A percentile compares a stretch with the other conserved stretches of the same genome.
Conservation (phyloP, 1,140 invertebrate species). For the Macrosteles quadrilineatus region DNA sequence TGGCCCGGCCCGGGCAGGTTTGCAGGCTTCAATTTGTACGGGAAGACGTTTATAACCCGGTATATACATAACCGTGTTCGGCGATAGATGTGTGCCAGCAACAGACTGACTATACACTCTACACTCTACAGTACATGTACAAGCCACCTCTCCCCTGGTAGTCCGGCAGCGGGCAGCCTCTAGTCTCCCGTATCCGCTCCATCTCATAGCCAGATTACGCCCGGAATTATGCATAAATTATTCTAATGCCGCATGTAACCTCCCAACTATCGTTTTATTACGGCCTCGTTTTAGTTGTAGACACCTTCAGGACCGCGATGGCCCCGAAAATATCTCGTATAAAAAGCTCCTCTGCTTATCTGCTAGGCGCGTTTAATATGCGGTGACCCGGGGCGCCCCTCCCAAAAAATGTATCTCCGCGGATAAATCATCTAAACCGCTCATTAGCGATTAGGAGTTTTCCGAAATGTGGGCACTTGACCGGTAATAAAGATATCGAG, state of each 20-base stretch:
- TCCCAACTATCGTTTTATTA: constrained; percentile 3
- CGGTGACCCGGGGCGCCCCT: neutral
- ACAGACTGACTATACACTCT: no score
- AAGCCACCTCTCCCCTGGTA: no score
- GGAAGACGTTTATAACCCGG: constrained; percentile 11
- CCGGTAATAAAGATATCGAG: constrained; percentile 16
- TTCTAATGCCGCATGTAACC: constrained; percentile 12
- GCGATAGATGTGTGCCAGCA: no score
- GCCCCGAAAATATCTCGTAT: neutral
- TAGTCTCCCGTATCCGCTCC: no score
- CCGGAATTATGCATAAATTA: constrained; percentile 14
- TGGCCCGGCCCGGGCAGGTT: neutral
- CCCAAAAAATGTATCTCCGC: constrained; percentile 6
- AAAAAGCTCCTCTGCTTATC: no score
- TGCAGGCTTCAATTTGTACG: constrained; percentile 16
- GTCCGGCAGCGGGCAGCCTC: no score
- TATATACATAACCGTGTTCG: constrained; percentile 5
- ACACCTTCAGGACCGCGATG: neutral
- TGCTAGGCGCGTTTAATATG: no score
- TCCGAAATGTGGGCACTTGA: constrained; percentile 4
- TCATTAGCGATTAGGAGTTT: constrained; percentile 1
- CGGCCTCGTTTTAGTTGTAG: constrained; percentile 3
- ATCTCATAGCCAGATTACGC: neutral
- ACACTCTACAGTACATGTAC: no score
- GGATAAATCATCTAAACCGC: neutral